Evolutionary conservation across 2,113 vertebrate species (phyloP), one percentile per base, ranked within the genome.

Genomic region (Percina caprodes): DNA sequence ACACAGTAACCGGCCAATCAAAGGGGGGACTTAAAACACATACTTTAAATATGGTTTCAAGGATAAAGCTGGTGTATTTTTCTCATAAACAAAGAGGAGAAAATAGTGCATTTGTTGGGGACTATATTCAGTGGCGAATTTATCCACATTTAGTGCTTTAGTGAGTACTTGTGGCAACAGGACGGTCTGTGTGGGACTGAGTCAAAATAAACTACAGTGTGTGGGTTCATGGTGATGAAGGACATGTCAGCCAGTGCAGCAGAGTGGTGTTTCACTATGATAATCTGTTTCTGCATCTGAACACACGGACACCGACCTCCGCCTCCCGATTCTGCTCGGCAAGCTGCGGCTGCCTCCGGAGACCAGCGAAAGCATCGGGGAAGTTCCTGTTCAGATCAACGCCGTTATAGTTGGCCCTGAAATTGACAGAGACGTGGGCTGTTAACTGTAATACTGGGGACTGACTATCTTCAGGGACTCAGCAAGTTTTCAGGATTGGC

Each of bases 311-410:
- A 49, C 4, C 4, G 3, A 92, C 93, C 94, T 99, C 98, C 0
- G 95, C 94, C 88, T 99, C 97, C 33, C 94, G 85, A 0, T 4
- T 24, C 5, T 35, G 68, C 0, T 75, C 91, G 5, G 90, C 92
- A 0, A 10, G 39, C 49, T 85, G 63, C 73, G 30, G 78, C 9
- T 70, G 61, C 35, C 21, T n/a, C 18, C 14, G 69, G 11, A 68
- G 69, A 30, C 72, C 82, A 4, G 76, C 2, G 78, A 99, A 99
- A 1, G 88, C 94, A 79, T 98, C 98, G 0, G 98, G 98, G 76
- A 99, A 99, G 90, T 98, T 97, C 83, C 98, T 95, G 90, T 99
- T 99, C 91, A 99, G 94, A 75, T 99, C 98, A 58, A 95, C 67
- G 3, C 90, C 80, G 0, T 97, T 96, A 51, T 56, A 67, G 68